Evolutionary conservation across 2,113 vertebrate species (phyloP), one percentile per base, ranked within the genome.

Genomic region (Microcebus jonahi): DNA sequence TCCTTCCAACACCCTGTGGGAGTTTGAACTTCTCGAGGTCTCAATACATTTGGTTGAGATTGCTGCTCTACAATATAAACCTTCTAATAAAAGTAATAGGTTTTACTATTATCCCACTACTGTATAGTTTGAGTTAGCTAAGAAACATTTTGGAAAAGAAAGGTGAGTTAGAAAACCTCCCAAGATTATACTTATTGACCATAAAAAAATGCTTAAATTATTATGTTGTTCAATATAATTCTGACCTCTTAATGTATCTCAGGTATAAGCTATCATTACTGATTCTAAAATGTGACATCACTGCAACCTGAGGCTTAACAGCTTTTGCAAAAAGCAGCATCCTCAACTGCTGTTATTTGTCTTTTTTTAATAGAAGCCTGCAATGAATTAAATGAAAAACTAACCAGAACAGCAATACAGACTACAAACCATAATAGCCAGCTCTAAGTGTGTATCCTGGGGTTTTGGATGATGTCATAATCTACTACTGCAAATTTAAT

Each of bases 401-500:
- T 98, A 98, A 98, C 94, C 94, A 98, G 97, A 98, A 97, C 96
- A 98, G 88, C 97, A 97, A 88, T 98, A 96, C 86, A 97, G 95
- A 97, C 98, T 98, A 97, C 84, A 97, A 97, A 94, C 80, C 91
- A 96, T 98, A 98, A 98, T 98, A 97, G 96, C 92, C 92, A 85
- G 87, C 87, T 95, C 98, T 96, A 97, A 98, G 98, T 98, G 96
- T 97, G 97, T 98, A 95, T 98, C 98, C 98, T 98, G 98, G 97
- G 98, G 97, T 98, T 99, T 98, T 97, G 98, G 95, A 98, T 99
- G 98, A 99, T 99, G 98, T 98, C 98, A 99, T 99, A 98, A 99
- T 98, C 97, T 98, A 97, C 98, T 97, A 96, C 96, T 98, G 94
- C 92, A 98, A 98, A 98, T 98, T 98, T 99, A 98, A 98, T 98